These are phyloP conservation scores for Meta bourneti DNA, from an alignment of 2,888 invertebrate genomes.

Conservation along the genomic window DNA sequence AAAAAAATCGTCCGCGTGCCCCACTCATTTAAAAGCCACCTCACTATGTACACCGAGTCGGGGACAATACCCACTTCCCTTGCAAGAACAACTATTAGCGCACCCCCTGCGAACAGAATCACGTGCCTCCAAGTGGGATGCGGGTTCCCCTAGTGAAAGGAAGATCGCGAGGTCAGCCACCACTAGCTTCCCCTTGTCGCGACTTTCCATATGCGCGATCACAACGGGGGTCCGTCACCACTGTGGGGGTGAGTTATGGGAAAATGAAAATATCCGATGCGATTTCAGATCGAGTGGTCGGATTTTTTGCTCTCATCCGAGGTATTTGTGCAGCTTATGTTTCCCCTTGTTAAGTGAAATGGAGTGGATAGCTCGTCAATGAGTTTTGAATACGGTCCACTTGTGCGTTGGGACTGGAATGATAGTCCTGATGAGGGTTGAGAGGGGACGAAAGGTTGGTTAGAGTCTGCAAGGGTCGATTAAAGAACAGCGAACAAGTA, in stretches of 20 bases:
- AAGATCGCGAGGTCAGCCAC: conserved; percentile 49
- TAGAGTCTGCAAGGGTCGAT: too few relatives aligned
- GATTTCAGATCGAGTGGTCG: background rate
- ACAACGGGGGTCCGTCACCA: conserved; percentile 36
- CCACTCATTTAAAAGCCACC: conserved; percentile 61
- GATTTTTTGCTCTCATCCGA: background rate
- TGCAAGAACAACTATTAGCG: conserved; percentile 53
- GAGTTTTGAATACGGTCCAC: background rate
- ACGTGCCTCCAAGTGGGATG: conserved; percentile 59
- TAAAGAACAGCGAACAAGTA: too few relatives aligned
- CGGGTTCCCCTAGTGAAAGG: conserved; percentile 33
- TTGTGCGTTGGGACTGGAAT: background rate
- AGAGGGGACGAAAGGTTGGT: too few relatives aligned
- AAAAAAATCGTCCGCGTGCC: conserved; percentile 16
- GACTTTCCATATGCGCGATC: conserved; percentile 49
- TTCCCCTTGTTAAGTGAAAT: conserved; percentile 37
- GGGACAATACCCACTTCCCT: conserved; percentile 40
- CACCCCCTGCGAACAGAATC: conserved; percentile 54
- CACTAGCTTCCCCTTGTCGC: conserved; percentile 17
- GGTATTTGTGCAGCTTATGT: conserved; percentile 43
- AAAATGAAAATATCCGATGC: conserved; percentile 26
- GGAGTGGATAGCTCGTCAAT: background rate
- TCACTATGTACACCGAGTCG: conserved; percentile 23
- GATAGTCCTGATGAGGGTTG: background rate
- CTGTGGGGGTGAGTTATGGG: conserved; percentile 47